Conservation (phyloP, 2,888 invertebrate species). For the Pseudeuparius sepicola region DNA sequence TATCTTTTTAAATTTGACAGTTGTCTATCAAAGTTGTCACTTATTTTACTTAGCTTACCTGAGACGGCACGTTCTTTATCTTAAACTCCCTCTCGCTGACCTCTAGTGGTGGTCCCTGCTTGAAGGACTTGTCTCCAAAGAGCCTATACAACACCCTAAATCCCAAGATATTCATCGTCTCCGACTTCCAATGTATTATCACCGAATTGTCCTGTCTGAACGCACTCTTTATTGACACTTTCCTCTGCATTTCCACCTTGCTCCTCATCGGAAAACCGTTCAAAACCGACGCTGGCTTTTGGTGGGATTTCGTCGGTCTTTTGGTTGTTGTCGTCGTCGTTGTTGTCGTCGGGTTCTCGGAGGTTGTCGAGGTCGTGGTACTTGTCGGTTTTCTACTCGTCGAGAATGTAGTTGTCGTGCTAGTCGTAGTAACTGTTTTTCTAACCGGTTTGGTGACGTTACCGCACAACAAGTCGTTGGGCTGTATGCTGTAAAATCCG, state of each 20-base stretch:
- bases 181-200: conserved; percentile 86
- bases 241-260: conserved; percentile 55
- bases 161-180: conserved; percentile 77
- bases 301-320: conserved; percentile 35
- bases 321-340: conserved; percentile 36
- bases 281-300: conserved; percentile 62
- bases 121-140: conserved; percentile 83
- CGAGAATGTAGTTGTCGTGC: conserved; percentile 29
- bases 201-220: conserved; percentile 78
- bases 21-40: too few species aligned
- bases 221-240: conserved; percentile 77
- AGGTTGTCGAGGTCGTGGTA: conserved; percentile 28
- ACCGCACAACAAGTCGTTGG: conserved; percentile 57
- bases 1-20: too few species aligned
- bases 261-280: conserved; percentile 56
- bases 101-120: conserved; percentile 82
- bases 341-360: conserved; percentile 31
- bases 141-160: conserved; percentile 81
- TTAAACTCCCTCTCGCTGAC: conserved; percentile 85
- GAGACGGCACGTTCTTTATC: conserved; percentile 84
- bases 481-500: conserved; percentile 79
- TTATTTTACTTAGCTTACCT: conserved; percentile 44
- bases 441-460: conserved; percentile 41
- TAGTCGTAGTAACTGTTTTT: conserved; percentile 44
- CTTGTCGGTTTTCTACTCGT: conserved; percentile 29